Evolutionary conservation across 2,113 vertebrate species (phyloP).

Genomic region (Ciconia stormi): DNA sequence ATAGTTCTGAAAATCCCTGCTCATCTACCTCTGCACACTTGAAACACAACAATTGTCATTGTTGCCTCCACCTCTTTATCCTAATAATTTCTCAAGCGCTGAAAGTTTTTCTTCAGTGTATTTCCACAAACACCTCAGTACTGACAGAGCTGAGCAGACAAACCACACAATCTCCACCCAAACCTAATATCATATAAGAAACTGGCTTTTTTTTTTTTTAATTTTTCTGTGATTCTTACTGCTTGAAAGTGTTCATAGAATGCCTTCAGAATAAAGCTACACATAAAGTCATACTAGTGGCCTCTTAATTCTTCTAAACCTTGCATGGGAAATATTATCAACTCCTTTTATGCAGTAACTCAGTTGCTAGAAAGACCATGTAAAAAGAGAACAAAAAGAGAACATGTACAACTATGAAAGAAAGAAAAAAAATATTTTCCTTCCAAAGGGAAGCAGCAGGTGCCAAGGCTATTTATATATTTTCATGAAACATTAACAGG

Average conservation of each 20-base stretch:
- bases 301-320: neutral
- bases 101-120: neutral
- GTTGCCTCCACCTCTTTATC: neutral
- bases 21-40: neutral
- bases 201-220: no score
- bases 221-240: neutral
- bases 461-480: neutral
- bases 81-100: neutral
- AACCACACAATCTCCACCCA: neutral
- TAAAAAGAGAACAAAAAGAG: neutral
- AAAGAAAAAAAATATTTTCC: neutral
- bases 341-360: neutral
- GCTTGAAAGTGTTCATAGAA: neutral
- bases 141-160: neutral
- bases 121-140: neutral
- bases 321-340: neutral
- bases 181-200: neutral
- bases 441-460: neutral
- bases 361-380: neutral
- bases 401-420: neutral
- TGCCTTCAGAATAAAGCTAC: neutral
- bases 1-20: neutral
- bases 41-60: neutral
- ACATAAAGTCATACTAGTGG: neutral
- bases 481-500: neutral